phyloP scores from a whole-genome alignment of 2,888 invertebrate genomes.

The Leptopilina myrica region DNA sequence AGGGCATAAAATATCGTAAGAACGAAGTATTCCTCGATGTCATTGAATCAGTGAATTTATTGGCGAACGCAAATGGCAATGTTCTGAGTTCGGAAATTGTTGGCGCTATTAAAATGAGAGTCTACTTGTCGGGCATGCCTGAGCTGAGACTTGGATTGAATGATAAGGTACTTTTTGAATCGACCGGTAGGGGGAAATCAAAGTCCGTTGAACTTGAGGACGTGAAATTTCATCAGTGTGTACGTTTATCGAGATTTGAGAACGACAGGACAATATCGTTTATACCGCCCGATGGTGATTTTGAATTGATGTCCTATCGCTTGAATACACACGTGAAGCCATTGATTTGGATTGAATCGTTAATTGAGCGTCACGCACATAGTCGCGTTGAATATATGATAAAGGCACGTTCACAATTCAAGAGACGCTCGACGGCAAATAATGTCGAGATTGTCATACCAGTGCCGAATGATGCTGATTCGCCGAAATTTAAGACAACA shows the following conservation, averaged over 20 bases:
- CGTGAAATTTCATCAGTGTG: constrained; percentile 99
- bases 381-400: constrained; percentile 99
- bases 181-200: constrained; percentile 97
- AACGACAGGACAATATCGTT: constrained; percentile 99
- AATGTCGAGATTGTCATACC: constrained; percentile 99
- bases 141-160: constrained; percentile 96
- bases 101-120: constrained; percentile 99
- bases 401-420: constrained; percentile 99
- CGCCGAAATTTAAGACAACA: constrained; percentile 98
- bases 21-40: constrained; percentile 99
- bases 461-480: constrained; percentile 97
- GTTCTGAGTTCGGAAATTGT: constrained; percentile 98
- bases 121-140: constrained; percentile 98
- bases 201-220: constrained; percentile 99
- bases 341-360: constrained; percentile 98
- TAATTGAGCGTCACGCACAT: constrained; percentile 97
- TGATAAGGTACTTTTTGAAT: constrained; percentile 98
- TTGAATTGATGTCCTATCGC: constrained; percentile 98
- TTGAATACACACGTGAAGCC: constrained; percentile 99
- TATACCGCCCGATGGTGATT: constrained; percentile 99
- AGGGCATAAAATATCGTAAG: constrained; percentile 98
- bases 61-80: constrained; percentile 97
- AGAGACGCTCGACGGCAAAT: constrained; percentile 97
- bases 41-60: constrained; percentile 97
- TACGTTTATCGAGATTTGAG: constrained; percentile 96